Evolutionary conservation across 1,140 invertebrate genomes (phyloP).

Genomic region (Drosophila elegans): DNA sequence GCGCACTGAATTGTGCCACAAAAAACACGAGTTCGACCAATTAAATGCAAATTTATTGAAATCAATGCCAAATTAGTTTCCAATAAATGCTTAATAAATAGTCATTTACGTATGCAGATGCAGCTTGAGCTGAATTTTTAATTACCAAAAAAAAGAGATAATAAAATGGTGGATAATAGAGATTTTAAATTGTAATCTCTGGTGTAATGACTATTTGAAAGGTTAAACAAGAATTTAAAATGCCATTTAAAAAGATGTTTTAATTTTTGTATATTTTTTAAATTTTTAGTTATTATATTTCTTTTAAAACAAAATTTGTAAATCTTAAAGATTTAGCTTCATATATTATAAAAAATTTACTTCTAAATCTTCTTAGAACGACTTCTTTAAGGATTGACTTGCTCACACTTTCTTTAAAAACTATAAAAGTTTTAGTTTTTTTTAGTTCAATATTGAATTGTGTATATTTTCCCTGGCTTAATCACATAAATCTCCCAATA

Average conservation of each 20-base stretch:
- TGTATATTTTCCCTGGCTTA: background rate
- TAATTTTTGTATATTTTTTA: too few species aligned
- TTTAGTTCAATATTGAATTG: background rate
- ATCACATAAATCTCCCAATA: background rate
- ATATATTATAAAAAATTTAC: too few species aligned
- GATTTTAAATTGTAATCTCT: background rate
- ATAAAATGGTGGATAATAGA: background rate
- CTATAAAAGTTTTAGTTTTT: too few species aligned
- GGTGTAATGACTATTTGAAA: too few species aligned
- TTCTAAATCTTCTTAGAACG: too few species aligned
- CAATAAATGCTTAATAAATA: conserved; percentile 59
- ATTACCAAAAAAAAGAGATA: background rate
- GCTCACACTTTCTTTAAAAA: too few species aligned
- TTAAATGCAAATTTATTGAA: conserved; percentile 76
- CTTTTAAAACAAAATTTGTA: too few species aligned
- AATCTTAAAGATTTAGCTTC: too few species aligned
- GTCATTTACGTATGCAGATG: conserved; percentile 32
- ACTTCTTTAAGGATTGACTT: too few species aligned
- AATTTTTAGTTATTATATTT: too few species aligned
- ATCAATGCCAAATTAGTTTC: conserved; percentile 75
- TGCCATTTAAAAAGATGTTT: too few species aligned
- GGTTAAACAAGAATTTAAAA: background rate
- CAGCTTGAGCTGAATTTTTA: conserved; percentile 9
- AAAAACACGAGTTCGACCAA: conserved; percentile 60
- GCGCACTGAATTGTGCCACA: conserved; percentile 64